Percentiles rank a stretch among this genome's conserved stretches.
Evolutionary conservation across 2,888 invertebrate genomes (phyloP).

Genomic region (Zele albiditarsus): DNA sequence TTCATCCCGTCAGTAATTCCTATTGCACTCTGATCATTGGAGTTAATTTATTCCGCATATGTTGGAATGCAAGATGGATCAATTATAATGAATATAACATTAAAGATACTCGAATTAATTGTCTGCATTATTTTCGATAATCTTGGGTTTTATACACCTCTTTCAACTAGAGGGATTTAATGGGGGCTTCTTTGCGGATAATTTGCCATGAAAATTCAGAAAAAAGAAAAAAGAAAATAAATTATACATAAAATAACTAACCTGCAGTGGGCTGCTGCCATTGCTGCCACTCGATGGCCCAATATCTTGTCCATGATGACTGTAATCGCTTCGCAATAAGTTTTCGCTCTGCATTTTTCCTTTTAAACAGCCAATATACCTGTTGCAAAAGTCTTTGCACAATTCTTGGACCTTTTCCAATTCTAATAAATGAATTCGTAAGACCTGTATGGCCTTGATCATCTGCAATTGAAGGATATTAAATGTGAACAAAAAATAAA

Average conservation of each 20-base stretch:
- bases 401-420: conserved; percentile 95
- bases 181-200: conserved; percentile 64
- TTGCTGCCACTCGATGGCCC: conserved; percentile 71
- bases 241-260: conserved; percentile 63
- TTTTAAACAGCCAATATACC: conserved; percentile 93
- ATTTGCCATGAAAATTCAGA: conserved; percentile 51
- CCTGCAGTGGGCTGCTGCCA: conserved; percentile 72
- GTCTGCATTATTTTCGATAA: not conserved
- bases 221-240: conserved; percentile 33
- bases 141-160: conserved; percentile 62
- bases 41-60: not conserved
- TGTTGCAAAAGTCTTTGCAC: conserved; percentile 94
- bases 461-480: conserved; percentile 75
- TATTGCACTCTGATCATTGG: not conserved
- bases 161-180: conserved; percentile 62
- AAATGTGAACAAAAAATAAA: conserved; percentile 34
- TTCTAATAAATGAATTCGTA: conserved; percentile 93
- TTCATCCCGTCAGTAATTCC: not conserved
- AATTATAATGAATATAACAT: not conserved
- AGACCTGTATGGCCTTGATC: conserved; percentile 91
- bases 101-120: not conserved
- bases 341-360: conserved; percentile 94
- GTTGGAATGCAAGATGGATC: not conserved
- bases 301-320: conserved; percentile 73
- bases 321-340: conserved; percentile 85